These are phyloP conservation scores for Smutsia gigantea DNA, from an alignment of 2,797 vertebrate species.

Conservation along the genomic window DNA sequence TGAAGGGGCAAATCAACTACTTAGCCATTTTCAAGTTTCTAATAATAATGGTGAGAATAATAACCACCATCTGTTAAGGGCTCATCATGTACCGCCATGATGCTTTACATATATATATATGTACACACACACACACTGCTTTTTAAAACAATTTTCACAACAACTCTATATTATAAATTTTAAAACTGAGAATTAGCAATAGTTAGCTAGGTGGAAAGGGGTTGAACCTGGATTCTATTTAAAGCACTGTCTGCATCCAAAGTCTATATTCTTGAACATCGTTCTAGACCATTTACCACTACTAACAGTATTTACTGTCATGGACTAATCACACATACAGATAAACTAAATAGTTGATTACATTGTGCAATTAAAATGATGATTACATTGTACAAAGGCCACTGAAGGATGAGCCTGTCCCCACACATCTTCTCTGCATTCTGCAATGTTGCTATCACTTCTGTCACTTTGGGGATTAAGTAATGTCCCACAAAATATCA, in stretches of 20 bases:
- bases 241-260: neutral
- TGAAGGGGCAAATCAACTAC: neutral
- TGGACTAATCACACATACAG: neutral
- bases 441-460: neutral
- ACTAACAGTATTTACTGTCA: neutral
- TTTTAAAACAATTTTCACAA: slow-evolving; percentile 39
- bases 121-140: neutral
- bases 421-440: neutral
- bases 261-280: neutral
- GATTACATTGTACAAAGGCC: neutral
- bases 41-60: neutral
- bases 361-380: neutral
- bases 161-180: neutral
- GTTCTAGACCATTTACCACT: neutral
- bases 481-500: neutral
- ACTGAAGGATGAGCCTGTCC: neutral
- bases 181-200: neutral
- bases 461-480: neutral
- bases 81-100: neutral
- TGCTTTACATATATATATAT: neutral
- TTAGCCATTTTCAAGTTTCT: slow-evolving; percentile 25
- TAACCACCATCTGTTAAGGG: neutral
- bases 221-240: neutral
- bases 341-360: neutral
- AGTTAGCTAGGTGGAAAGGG: neutral